A percentile compares a stretch with the other conserved stretches of the same genome.
These are phyloP conservation scores for Theretra japonica DNA, from an alignment of 2,888 invertebrate genomes.

Conservation along the genomic window DNA sequence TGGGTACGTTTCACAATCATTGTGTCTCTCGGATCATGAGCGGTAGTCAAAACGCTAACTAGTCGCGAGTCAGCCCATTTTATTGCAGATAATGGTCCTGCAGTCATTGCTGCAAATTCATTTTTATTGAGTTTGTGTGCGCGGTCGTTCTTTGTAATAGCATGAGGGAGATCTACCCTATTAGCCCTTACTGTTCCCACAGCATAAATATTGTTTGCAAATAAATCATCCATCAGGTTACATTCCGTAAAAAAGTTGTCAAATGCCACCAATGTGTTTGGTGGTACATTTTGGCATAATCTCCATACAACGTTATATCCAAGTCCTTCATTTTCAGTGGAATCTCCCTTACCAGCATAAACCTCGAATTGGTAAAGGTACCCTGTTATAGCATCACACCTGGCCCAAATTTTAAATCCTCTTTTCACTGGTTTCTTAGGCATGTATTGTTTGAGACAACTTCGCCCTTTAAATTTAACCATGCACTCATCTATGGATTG, in stretches of 20 bases:
- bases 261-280: slow-evolving; percentile 37
- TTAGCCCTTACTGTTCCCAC: slow-evolving; percentile 36
- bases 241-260: slow-evolving; percentile 38
- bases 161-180: slow-evolving; percentile 32
- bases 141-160: slow-evolving; percentile 30
- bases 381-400: slow-evolving; percentile 42
- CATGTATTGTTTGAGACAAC: slow-evolving; percentile 45
- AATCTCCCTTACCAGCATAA: slow-evolving; percentile 42
- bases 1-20: slow-evolving; percentile 31
- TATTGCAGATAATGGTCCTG: slow-evolving; percentile 31
- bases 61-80: slow-evolving; percentile 31
- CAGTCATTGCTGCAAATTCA: slow-evolving; percentile 29
- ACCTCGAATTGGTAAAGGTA: slow-evolving; percentile 44
- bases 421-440: slow-evolving; percentile 47
- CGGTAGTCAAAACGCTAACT: slow-evolving; percentile 30
- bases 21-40: slow-evolving; percentile 32
- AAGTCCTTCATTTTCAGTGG: slow-evolving; percentile 37
- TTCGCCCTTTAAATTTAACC: slow-evolving; percentile 46
- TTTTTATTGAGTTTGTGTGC: slow-evolving; percentile 24
- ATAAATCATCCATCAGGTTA: slow-evolving; percentile 36
- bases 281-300: slow-evolving; percentile 29
- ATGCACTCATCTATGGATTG: slow-evolving; percentile 42
- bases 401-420: slow-evolving; percentile 47
- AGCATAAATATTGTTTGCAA: slow-evolving; percentile 32
- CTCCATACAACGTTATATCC: slow-evolving; percentile 37